Percentiles rank a stretch among this genome's conserved stretches.
Conservation (phyloP, 1,140 invertebrate species). For the Metaphire vulgaris region DNA sequence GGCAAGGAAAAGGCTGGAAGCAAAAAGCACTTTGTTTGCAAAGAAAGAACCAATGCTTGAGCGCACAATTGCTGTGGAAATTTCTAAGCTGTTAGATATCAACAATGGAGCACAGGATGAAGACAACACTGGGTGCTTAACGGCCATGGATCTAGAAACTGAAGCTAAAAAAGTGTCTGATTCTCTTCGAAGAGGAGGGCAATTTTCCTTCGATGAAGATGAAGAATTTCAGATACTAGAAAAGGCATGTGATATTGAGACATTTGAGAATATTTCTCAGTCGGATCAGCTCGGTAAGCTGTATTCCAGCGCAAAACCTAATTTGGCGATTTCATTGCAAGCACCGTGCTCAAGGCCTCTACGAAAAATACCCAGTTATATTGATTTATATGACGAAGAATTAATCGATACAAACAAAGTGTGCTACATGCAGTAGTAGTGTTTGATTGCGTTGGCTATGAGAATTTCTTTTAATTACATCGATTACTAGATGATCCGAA, state of each 20-base stretch:
- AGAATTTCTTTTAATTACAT: no score
- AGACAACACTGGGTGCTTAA: not conserved
- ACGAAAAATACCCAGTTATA: slow-evolving; percentile 20
- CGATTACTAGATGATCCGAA: no score
- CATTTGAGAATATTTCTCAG: no score
- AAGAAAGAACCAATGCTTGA: no score
- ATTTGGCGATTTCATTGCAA: no score
- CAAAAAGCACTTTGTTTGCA: no score
- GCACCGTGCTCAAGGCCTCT: not conserved
- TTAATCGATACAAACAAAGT: slow-evolving; percentile 21
- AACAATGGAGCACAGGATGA: not conserved
- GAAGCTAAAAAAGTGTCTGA: not conserved
- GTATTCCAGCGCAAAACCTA: no score
- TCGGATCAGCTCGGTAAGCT: no score
- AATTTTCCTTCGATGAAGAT: not conserved
- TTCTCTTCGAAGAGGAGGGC: not conserved
- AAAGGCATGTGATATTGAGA: not conserved
- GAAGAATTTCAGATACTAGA: not conserved
- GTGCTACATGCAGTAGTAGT: slow-evolving; percentile 24
- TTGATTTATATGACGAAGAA: slow-evolving; percentile 27
- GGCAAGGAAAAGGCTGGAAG: slow-evolving; percentile 4
- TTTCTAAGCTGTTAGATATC: no score
- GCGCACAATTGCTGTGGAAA: no score
- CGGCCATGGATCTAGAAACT: not conserved
- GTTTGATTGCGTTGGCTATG: no score